Base-by-base conservation (phyloP, 2,113 vertebrate species). In the Crotalus helleri region DNA sequence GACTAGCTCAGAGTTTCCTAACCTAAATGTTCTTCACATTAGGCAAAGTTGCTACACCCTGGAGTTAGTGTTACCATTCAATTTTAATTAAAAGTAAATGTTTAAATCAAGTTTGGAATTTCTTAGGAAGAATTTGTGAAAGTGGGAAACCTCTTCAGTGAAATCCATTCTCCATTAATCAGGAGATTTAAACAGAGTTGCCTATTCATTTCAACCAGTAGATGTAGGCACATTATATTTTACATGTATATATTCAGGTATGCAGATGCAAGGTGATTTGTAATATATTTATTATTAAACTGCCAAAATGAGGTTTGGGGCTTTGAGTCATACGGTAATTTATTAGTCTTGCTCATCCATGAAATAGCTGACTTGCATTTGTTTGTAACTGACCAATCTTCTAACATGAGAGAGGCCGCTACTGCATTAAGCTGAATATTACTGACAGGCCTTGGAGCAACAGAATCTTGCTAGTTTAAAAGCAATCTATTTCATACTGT, bases 371-470 rank as follows among this genome's bases (percentile, higher is more conserved):
- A 85, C 57, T 69, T 87, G 85, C 81, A 64, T 74, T 87, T 90
- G 24, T 88, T 87, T 57, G 58, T 21, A 74, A 55, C 58, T 87
- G 58, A 91, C 85, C 81, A 46, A 87, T n/a, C 51, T 81, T 92
- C 33, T 26, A 89, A 58, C 49, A 85, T 26, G 89, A 69, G 17
- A 87, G 23, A 69, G 88, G 51, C 17, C 19, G 39, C 19, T n/a
- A 49, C 33, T 88, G 61, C 53, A 81, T 88, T 91, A 49, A 91
- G 69, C 58, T 59, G 29, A 93, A 91, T 93, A 91, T 57, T 81
- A 33, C 29, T 81, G 51, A 26, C 39, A 81, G 61, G 26, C 86
- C 58, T 91, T 29, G 74, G 86, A 88, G 57, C 51, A 91, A 91
- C 58, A 58, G 12, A 51, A 58, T 69, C 39, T 21, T 49, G n/a